Evolutionary conservation across 2,113 vertebrate genomes (phyloP), one percentile per base, ranked within the genome.

Genomic region (Speoplatyrhinus poulsoni): DNA sequence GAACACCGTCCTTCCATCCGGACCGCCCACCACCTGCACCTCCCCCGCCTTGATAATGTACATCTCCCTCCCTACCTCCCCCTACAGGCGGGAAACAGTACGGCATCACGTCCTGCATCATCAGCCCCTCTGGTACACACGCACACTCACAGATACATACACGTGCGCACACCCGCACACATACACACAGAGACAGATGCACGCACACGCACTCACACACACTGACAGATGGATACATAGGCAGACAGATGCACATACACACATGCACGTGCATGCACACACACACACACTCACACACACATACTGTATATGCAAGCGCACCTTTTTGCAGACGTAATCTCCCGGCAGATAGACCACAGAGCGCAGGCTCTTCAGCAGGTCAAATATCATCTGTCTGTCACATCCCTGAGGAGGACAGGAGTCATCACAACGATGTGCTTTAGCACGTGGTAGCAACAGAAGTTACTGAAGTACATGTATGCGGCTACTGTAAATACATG

Each of bases 261-360:
- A n/a, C n/a, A n/a, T n/a, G n/a, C n/a, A n/a, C n/a, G n/a, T 19
- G 19, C 19, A 19, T 1, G 2, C 19, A 19, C 19, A 19, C 19
- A 19, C 19, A 19, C 19, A 19, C 50, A 53, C 50, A 53, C 4
- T 12, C 50, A 53, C 50, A 53, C 7, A n/a, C n/a, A n/a, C n/a
- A n/a, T n/a, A n/a, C n/a, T n/a, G n/a, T n/a, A n/a, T n/a, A n/a
- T n/a, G n/a, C n/a, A n/a, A n/a, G 7, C 3, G 16, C 82, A 98
- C 98, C 95, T 98, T 99, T 91, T 98, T 99, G 86, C 98, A 99
- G 79, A 99, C 96, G 0, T 94, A 98, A 84, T 99, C 98, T 0
- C 95, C 96, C 0, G 98, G 98, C 59, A 99, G 93, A 76, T 98
- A 99, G 54, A 99, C 96, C 0, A 99, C 97, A 0, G 98, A 98